phyloP scores from a whole-genome alignment of 2,797 vertebrate species.

The Falco novaeseelandiae region DNA sequence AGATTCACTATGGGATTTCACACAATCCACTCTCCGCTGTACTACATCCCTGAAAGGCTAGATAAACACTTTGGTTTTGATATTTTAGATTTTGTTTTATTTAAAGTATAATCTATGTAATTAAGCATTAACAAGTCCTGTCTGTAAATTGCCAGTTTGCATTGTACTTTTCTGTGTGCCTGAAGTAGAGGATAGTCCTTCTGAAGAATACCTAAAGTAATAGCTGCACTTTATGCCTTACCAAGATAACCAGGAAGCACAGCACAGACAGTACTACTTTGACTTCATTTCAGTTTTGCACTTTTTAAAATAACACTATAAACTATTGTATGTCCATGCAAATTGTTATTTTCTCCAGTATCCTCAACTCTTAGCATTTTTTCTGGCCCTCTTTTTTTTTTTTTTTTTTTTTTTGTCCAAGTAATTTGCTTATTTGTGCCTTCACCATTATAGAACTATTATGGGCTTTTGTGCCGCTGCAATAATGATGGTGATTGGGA shows the following conservation, averaged over 20 bases:
- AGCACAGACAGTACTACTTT: not conserved
- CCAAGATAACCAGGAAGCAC: not conserved
- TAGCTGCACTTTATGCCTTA: not conserved
- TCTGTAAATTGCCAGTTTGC: not conserved
- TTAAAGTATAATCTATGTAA: not conserved
- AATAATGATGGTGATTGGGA: not conserved
- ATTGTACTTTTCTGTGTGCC: not conserved
- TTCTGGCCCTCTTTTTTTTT: not conserved
- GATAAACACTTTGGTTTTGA: not conserved
- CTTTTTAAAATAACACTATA: not conserved
- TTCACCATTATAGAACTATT: not conserved
- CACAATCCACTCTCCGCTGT: not conserved
- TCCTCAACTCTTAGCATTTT: not conserved
- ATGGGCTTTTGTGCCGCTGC: not conserved
- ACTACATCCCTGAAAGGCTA: not conserved
- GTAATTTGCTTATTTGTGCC: not conserved
- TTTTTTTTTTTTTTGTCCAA: not conserved
- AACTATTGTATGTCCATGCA: not conserved
- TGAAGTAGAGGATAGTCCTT: not conserved
- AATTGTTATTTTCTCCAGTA: not conserved
- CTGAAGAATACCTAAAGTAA: not conserved
- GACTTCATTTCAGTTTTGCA: not conserved
- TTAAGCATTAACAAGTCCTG: not conserved
- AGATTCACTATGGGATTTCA: not conserved
- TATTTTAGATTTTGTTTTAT: not conserved